phyloP scores from a whole-genome alignment of 2,113 vertebrate species.

The Lamprotornis superbus region DNA sequence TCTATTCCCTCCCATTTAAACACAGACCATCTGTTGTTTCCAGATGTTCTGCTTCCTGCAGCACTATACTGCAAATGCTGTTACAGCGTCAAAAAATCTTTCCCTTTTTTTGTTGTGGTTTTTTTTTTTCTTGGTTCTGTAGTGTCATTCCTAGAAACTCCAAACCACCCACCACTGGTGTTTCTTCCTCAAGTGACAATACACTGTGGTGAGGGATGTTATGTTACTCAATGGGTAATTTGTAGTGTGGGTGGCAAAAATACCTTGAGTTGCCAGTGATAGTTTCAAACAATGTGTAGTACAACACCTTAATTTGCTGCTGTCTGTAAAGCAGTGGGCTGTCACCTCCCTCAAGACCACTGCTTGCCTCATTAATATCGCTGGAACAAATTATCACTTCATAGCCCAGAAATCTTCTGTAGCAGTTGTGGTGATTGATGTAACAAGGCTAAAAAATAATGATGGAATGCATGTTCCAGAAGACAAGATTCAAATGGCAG shows the following conservation, averaged over 20 bases:
- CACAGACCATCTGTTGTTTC: conserved; percentile 78
- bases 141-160: conserved; percentile 31
- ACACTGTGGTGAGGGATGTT: background rate
- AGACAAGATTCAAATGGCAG: conserved; percentile 77
- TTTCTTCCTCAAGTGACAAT: background rate
- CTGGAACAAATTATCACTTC: conserved; percentile 84
- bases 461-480: conserved; percentile 79
- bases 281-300: conserved; percentile 8
- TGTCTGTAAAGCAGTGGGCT: conserved; percentile 71
- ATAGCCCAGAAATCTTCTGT: conserved; percentile 78
- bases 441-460: conserved; percentile 83
- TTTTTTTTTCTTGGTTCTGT: background rate
- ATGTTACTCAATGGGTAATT: background rate
- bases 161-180: background rate
- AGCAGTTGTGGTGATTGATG: conserved; percentile 81
- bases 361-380: conserved; percentile 81
- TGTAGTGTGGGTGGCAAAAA: background rate
- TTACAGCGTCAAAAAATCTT: conserved; percentile 29
- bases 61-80: conserved; percentile 30
- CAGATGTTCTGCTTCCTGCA: conserved; percentile 74
- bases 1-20: conserved; percentile 71
- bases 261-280: background rate
- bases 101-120: background rate
- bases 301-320: conserved; percentile 68
- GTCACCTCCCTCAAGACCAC: conserved; percentile 77